These are phyloP conservation scores for Cremastinae sp. DNA, from an alignment of 2,888 invertebrate species.

Conservation along the genomic window DNA sequence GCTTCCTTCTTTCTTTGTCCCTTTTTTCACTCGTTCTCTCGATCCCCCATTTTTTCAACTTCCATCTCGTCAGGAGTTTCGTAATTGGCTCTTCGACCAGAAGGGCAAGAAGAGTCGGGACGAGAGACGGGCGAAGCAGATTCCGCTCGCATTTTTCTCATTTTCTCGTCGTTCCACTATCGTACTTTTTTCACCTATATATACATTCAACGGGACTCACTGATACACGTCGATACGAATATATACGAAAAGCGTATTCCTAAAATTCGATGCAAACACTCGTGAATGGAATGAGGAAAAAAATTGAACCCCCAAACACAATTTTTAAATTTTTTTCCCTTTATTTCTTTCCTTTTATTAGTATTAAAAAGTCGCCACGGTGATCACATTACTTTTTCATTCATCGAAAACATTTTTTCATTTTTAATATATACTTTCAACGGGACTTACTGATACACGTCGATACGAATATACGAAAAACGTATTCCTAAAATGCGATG, in stretches of 20 bases:
- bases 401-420: no score
- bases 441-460: neutral
- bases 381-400: no score
- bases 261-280: no score
- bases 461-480: neutral
- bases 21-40: conserved; percentile 23
- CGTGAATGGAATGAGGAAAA: no score
- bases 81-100: conserved; percentile 71
- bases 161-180: conserved; percentile 30
- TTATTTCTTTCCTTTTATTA: no score
- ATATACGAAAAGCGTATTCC: neutral
- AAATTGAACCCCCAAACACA: no score
- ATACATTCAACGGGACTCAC: conserved; percentile 34
- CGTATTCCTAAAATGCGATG: conserved; percentile 1
- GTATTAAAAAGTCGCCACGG: no score
- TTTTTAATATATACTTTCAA: conserved; percentile 36
- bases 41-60: conserved; percentile 38
- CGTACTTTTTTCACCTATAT: conserved; percentile 1
- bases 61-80: conserved; percentile 62
- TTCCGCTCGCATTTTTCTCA: conserved; percentile 49
- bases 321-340: no score
- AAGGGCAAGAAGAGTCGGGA: conserved; percentile 4
- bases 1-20: conserved; percentile 9
- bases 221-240: neutral
- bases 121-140: neutral